phyloP scores from a whole-genome alignment of 2,797 vertebrate species.

The Simalia tracyae region DNA sequence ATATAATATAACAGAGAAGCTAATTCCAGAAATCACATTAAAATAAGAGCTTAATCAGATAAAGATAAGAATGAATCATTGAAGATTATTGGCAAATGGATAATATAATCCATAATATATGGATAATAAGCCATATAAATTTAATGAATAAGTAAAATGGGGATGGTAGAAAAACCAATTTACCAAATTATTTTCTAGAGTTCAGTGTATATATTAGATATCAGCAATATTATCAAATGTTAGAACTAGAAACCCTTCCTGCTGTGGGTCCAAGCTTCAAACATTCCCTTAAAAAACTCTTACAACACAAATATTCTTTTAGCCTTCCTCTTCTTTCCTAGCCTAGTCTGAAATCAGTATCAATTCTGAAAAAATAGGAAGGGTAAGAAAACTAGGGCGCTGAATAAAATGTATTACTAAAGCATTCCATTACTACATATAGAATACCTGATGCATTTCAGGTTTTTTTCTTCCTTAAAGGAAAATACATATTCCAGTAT shows the following conservation, averaged over 20 bases:
- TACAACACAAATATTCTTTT: background rate
- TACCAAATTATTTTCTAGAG: background rate
- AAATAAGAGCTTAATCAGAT: background rate
- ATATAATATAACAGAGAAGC: background rate
- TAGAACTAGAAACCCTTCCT: background rate
- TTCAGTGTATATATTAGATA: background rate
- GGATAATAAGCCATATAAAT: background rate
- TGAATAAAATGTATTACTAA: background rate
- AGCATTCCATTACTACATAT: background rate
- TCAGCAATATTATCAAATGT: background rate
- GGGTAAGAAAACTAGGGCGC: background rate
- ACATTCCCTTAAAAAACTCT: background rate
- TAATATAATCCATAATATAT: too few relatives aligned
- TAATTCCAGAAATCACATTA: background rate
- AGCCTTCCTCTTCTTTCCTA: background rate
- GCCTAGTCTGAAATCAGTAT: background rate
- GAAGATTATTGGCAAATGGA: background rate
- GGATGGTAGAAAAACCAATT: background rate
- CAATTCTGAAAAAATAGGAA: background rate
- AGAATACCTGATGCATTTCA: background rate
- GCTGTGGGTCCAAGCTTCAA: background rate
- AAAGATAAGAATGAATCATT: background rate
- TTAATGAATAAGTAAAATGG: background rate
- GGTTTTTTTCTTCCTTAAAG: background rate
- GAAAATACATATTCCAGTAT: background rate